These are phyloP conservation scores for Paraescarpia echinospica DNA, from an alignment of 1,140 invertebrate species.

Conservation along the genomic window DNA sequence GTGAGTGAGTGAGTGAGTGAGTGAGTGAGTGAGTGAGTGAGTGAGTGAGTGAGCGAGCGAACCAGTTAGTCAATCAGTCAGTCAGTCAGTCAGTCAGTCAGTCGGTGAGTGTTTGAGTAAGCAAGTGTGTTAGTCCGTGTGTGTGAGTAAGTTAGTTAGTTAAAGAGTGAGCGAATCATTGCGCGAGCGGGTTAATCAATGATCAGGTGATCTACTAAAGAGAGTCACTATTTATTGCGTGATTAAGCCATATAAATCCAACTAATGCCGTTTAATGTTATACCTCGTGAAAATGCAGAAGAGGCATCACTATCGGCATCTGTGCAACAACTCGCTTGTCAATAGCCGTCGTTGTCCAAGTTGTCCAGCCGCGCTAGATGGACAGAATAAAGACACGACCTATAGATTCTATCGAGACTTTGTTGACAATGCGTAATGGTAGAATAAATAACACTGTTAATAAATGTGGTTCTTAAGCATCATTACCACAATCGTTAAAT, in stretches of 20 bases:
- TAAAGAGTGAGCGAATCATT: too few relatives aligned
- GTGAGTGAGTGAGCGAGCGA: constrained; percentile 25
- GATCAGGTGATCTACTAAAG: too few relatives aligned
- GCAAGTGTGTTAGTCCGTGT: too few relatives aligned
- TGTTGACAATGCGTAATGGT: background rate
- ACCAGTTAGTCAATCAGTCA: too few relatives aligned
- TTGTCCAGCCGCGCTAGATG: background rate
- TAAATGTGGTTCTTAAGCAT: too few relatives aligned
- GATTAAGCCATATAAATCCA: background rate
- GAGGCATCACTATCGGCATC: background rate
- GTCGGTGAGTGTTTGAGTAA: too few relatives aligned
- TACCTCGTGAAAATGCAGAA: background rate
- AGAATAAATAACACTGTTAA: constrained; percentile 18
- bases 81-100: too few relatives aligned
- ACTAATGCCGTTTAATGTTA: background rate
- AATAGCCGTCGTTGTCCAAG: background rate
- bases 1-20: constrained; percentile 26
- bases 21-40: constrained; percentile 31
- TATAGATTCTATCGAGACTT: background rate
- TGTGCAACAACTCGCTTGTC: background rate
- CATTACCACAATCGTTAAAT: background rate
- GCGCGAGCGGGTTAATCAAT: too few relatives aligned
- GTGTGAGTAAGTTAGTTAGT: too few relatives aligned
- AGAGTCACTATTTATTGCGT: too few relatives aligned
- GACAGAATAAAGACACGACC: background rate